phyloP scores from a whole-genome alignment of 2,888 invertebrate species.

The Tribolium freemani region DNA sequence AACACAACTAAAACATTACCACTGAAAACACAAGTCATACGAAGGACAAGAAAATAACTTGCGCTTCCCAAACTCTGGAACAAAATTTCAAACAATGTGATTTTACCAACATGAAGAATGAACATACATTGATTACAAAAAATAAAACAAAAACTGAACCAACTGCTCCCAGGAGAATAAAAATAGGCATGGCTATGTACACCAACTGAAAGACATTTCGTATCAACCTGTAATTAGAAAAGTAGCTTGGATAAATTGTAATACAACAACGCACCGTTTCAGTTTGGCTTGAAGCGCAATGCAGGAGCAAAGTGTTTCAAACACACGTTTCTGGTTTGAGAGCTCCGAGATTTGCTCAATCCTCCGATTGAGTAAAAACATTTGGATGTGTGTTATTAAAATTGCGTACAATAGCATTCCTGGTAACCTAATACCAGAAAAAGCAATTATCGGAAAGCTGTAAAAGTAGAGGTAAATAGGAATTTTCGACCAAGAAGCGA shows the following conservation, averaged over 20 bases:
- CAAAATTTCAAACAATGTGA: not conserved
- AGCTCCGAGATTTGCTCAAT: not conserved
- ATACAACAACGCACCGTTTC: no score
- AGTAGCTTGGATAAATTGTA: no score
- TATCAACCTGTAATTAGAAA: not conserved
- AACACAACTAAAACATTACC: not conserved
- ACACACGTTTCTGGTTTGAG: not conserved
- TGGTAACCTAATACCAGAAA: not conserved
- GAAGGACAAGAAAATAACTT: not conserved
- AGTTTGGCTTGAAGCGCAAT: no score
- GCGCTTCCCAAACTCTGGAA: not conserved
- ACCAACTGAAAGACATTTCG: not conserved
- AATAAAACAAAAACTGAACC: not conserved
- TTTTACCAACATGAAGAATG: not conserved
- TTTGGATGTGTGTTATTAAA: not conserved
- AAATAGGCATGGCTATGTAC: not conserved
- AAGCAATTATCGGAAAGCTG: not conserved
- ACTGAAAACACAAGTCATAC: not conserved
- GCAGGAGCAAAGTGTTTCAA: no score
- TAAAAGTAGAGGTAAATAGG: not conserved
- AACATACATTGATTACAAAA: not conserved
- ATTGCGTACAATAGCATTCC: not conserved
- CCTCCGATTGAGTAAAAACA: not conserved
- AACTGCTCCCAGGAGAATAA: not conserved
- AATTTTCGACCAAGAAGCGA: not conserved